Evolutionary conservation across 2,888 invertebrate species (phyloP).

Genomic region (Caradrina clavipalpis): DNA sequence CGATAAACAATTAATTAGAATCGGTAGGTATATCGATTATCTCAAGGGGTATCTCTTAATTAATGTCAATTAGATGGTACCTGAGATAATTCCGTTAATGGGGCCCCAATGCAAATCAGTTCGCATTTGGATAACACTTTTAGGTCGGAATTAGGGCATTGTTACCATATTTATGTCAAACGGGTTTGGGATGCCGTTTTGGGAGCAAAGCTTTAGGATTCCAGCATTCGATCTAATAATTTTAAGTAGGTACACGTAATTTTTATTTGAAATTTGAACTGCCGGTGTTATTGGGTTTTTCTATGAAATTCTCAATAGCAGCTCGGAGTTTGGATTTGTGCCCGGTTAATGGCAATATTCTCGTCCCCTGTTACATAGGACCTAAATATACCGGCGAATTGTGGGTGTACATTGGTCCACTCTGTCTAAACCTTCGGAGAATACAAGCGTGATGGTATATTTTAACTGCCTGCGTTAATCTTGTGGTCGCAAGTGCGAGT

Average conservation of each 20-base stretch:
- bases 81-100: conserved; percentile 50
- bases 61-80: conserved; percentile 53
- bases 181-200: conserved; percentile 15
- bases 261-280: no score
- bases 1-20: conserved; percentile 63
- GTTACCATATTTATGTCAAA: conserved; percentile 34
- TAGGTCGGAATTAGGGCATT: conserved; percentile 35
- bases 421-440: no score
- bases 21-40: conserved; percentile 65
- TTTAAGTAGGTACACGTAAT: not conserved
- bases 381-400: no score
- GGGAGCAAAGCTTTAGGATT: not conserved
- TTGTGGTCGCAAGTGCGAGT: no score
- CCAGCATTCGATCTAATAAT: not conserved
- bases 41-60: conserved; percentile 55
- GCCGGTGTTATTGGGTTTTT: no score
- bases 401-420: no score
- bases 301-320: no score
- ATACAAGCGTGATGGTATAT: no score
- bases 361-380: no score
- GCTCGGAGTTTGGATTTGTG: no score
- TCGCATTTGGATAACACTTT: conserved; percentile 41
- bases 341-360: no score
- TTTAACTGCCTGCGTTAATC: no score
- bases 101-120: conserved; percentile 50